A percentile compares a stretch with the other conserved stretches of the same genome.
Conservation (phyloP, 2,888 invertebrate species). For the Maniola hyperantus region DNA sequence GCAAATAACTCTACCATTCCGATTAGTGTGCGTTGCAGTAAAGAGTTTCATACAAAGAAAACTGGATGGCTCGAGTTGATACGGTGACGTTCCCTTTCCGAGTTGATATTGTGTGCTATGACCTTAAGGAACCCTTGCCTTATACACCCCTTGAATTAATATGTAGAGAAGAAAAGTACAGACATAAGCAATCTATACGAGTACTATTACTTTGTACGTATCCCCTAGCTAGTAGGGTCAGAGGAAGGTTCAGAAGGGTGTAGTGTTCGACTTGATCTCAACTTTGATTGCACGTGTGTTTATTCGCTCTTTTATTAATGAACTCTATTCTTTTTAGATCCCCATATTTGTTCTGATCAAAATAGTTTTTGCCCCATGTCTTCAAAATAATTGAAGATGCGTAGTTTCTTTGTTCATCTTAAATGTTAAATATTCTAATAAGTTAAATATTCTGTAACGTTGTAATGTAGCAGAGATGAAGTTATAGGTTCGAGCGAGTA, state of each 20-base stretch:
- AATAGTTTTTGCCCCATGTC: neutral
- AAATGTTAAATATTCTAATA: neutral
- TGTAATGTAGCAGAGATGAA: too few species aligned
- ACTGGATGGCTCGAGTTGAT: too few species aligned
- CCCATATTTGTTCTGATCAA: neutral
- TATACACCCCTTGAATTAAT: too few species aligned
- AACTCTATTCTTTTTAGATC: neutral
- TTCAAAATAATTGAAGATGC: constrained; percentile 2
- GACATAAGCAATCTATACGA: neutral
- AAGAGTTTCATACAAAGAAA: too few species aligned
- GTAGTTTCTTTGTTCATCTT: neutral
- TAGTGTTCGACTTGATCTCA: constrained; percentile 1
- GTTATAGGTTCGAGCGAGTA: too few species aligned
- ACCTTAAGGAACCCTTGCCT: too few species aligned
- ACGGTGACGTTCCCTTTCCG: too few species aligned
- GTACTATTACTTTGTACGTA: neutral
- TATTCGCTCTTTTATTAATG: constrained; percentile 3
- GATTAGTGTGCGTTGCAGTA: too few species aligned
- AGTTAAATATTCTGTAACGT: too few species aligned
- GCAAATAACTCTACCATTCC: too few species aligned
- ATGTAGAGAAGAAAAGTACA: too few species aligned
- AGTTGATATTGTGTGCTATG: too few species aligned
- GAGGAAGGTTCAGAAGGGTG: neutral
- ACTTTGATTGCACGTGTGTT: constrained; percentile 3
- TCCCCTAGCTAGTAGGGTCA: neutral